A percentile compares a stretch with the other conserved stretches of the same genome.
Conservation (phyloP, 2,113 vertebrate genomes). For the Cephalopholis sonnerati region DNA sequence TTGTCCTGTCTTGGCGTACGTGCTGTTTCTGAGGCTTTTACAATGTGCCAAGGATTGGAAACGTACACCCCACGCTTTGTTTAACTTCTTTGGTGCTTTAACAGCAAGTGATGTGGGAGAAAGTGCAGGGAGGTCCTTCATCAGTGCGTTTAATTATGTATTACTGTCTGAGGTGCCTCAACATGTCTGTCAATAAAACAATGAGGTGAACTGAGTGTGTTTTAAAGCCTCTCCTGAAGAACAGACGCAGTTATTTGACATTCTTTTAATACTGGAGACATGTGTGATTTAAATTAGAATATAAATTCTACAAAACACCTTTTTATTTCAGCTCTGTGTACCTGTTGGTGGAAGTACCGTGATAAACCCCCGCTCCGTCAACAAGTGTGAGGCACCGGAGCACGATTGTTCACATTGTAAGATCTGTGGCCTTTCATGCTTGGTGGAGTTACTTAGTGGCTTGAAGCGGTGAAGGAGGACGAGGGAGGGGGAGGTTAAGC, state of each 20-base stretch:
- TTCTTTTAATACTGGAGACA: background rate
- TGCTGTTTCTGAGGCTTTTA: conserved; percentile 8
- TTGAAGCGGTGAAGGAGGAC: conserved; percentile 44
- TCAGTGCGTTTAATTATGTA: conserved; percentile 21
- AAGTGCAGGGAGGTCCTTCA: background rate
- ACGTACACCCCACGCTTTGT: conserved; percentile 31
- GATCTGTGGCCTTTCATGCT: conserved; percentile 66
- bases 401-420: conserved; percentile 44
- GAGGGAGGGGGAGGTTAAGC: conserved; percentile 17
- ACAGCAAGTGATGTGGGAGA: conserved; percentile 1
- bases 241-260: background rate
- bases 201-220: background rate
- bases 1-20: background rate
- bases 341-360: background rate
- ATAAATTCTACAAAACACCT: background rate
- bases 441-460: conserved; percentile 61
- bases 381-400: conserved; percentile 39
- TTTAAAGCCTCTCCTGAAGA: background rate
- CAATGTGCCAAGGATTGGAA: conserved; percentile 25
- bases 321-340: background rate
- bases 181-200: conserved; percentile 28
- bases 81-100: background rate
- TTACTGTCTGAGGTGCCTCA: conserved; percentile 28
- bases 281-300: conserved; percentile 34
- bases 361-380: conserved; percentile 31